A percentile compares a stretch with the other conserved stretches of the same genome.
Conservation (phyloP, 1,140 invertebrate species). For the Eurosta solidaginis region DNA sequence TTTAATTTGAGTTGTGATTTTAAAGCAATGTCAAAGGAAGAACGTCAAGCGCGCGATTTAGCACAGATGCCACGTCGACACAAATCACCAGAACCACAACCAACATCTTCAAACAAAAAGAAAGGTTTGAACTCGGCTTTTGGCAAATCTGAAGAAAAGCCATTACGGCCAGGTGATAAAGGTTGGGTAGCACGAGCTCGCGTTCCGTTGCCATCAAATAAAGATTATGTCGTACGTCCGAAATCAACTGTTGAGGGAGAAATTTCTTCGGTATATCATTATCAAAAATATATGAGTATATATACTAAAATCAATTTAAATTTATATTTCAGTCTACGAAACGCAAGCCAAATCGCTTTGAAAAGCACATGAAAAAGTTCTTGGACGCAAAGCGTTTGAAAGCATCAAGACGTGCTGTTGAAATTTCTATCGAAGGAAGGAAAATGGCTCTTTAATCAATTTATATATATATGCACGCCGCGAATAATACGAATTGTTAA, state of each 20-base stretch:
- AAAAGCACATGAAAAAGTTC: conserved; percentile 89
- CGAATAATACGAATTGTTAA: not conserved
- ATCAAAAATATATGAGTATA: not conserved
- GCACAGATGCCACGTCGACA: conserved; percentile 80
- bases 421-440: conserved; percentile 93
- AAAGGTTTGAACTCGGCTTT: conserved; percentile 66
- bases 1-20: conserved; percentile 96
- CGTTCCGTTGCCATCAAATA: conserved; percentile 92
- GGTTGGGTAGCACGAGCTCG: conserved; percentile 94
- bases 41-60: conserved; percentile 87
- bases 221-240: conserved; percentile 95
- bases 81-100: conserved; percentile 60
- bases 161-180: conserved; percentile 87
- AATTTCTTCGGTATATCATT: conserved; percentile 71
- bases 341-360: conserved; percentile 83
- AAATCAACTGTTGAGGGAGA: conserved; percentile 88
- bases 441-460: conserved; percentile 88
- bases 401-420: conserved; percentile 80
- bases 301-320: conserved; percentile 31
- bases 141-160: conserved; percentile 48
- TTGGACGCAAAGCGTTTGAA: conserved; percentile 82
- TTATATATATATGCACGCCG: not conserved
- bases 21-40: conserved; percentile 83
- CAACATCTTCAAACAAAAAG: conserved; percentile 58
- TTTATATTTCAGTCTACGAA: conserved; percentile 68